Percentiles rank a stretch among this genome's conserved stretches.
phyloP scores from a whole-genome alignment of 2,888 invertebrate species.

The Mythimna lalbum region DNA sequence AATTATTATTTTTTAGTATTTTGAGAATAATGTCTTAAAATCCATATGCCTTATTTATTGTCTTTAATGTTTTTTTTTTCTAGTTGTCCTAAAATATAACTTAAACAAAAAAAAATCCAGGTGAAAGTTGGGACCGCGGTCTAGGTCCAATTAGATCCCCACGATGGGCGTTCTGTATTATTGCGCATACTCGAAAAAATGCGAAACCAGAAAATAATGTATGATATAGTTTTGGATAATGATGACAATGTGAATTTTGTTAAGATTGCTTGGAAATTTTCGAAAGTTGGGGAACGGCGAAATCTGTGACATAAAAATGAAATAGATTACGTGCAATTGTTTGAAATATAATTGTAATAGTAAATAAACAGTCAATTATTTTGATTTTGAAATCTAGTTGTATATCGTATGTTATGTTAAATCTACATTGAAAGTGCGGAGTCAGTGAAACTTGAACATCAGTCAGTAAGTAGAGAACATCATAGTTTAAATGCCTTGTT shows the following conservation, averaged over 20 bases:
- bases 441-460: background rate
- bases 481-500: too few relatives aligned
- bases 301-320: slow-evolving; percentile 1
- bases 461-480: background rate
- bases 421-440: background rate
- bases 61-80: too few relatives aligned
- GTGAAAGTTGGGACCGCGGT: too few relatives aligned
- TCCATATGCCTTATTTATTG: too few relatives aligned
- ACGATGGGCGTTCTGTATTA: too few relatives aligned
- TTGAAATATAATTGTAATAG: background rate
- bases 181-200: too few relatives aligned
- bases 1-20: too few relatives aligned
- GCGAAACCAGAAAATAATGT: background rate
- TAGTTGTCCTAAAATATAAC: too few relatives aligned
- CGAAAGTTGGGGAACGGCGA: slow-evolving; percentile 14
- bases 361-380: background rate
- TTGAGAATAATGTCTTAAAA: too few relatives aligned
- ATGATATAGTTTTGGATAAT: slow-evolving; percentile 5
- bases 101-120: too few relatives aligned
- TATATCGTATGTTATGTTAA: background rate
- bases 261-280: slow-evolving; percentile 2
- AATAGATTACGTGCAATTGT: background rate
- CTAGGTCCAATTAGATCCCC: too few relatives aligned
- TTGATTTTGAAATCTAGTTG: background rate
- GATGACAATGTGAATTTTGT: slow-evolving; percentile 11